Conservation (phyloP, 2,113 vertebrate species). For the Ameiurus melas region DNA sequence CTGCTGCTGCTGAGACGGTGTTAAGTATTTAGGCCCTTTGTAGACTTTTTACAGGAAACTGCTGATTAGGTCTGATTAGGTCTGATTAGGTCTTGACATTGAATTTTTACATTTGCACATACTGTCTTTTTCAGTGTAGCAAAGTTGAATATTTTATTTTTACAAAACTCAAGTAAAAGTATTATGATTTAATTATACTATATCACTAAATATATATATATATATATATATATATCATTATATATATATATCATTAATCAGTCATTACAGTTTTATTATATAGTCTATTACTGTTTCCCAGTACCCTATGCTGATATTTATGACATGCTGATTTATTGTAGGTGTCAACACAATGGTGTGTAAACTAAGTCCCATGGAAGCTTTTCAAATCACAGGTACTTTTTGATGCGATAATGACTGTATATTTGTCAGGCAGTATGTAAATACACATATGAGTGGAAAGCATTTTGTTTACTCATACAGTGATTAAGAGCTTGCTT, state of each 20-base stretch:
- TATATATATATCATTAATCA: neutral
- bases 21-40: neutral
- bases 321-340: neutral
- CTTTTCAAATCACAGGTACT: neutral
- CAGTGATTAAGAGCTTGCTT: slow-evolving; percentile 13
- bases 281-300: neutral
- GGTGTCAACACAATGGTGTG: neutral
- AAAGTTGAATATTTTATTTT: neutral
- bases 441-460: neutral
- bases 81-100: neutral
- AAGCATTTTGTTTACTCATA: slow-evolving; percentile 9
- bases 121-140: neutral
- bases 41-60: neutral
- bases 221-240: no score
- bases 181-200: neutral
- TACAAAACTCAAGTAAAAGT: neutral
- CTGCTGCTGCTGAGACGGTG: neutral
- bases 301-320: neutral
- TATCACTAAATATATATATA: no score
- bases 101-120: neutral
- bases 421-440: neutral
- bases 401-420: neutral
- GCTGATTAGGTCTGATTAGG: neutral
- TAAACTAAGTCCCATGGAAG: neutral
- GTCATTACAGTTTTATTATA: neutral